Evolutionary conservation across 2,113 vertebrate genomes (phyloP).

Genomic region (Dasyprocta punctata): DNA sequence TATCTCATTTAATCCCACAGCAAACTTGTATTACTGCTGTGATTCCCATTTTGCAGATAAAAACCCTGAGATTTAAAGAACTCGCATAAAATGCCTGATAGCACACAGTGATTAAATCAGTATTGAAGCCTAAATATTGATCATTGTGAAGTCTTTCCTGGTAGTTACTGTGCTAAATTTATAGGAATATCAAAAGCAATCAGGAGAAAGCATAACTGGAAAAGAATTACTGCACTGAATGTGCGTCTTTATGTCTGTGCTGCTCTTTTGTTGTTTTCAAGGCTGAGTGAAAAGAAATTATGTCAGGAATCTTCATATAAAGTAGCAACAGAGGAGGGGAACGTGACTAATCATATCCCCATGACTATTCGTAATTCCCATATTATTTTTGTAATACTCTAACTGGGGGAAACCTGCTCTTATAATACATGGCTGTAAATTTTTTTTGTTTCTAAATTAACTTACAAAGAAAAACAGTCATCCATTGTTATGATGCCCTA

Average conservation of each 20-base stretch:
- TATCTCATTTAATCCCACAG: background rate
- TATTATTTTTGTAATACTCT: background rate
- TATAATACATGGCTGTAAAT: background rate
- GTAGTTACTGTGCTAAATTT: background rate
- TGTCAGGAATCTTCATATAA: background rate
- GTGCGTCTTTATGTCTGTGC: background rate
- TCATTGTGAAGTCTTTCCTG: background rate
- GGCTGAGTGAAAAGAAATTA: background rate
- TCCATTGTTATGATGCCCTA: background rate
- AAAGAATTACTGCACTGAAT: background rate
- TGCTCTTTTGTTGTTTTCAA: background rate
- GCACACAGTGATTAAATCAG: background rate
- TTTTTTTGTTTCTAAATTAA: constrained; percentile 56
- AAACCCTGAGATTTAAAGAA: background rate
- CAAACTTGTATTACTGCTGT: background rate
- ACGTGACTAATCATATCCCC: background rate
- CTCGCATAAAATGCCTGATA: background rate
- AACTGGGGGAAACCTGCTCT: background rate
- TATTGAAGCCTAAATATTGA: constrained; percentile 1
- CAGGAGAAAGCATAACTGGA: background rate
- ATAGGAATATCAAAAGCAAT: background rate
- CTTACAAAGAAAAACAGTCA: constrained; percentile 21
- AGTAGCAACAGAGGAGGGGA: background rate
- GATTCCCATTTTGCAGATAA: background rate
- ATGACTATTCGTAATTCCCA: background rate